Evolutionary conservation across 2,888 invertebrate species (phyloP), one percentile per base, ranked within the genome.

Genomic region (Chironomus tentans): DNA sequence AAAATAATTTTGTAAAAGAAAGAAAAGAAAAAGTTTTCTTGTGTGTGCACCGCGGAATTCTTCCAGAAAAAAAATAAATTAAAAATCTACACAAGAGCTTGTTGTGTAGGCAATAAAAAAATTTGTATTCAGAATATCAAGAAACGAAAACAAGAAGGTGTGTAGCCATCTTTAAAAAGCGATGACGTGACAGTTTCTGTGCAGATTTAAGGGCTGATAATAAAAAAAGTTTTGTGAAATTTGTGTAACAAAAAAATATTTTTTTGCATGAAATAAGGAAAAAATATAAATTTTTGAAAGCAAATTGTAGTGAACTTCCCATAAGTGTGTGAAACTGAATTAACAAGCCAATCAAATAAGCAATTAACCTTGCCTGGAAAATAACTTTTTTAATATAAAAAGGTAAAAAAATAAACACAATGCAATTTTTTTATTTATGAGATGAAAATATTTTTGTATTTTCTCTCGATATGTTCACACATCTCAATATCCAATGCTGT

Each of bases 121-220:
- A 71, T 10, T 71, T 7, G 15, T 72, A 72, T 48, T n/a, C 48
- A 61, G 13, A 38, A 38, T 38, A 38, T 28, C 28, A 28, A 28
- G 5, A 5, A 28, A 28, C n/a, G n/a, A n/a, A n/a, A n/a, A n/a
- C n/a, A 38, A 38, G 38, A 50, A 72, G 24, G 68, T 50, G 70
- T 70, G 72, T 61, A 72, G 72, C 72, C 72, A 72, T 72, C 72
- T 72, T 72, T 47, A 47, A 38, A n/a, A 46, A 61, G 21, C 61
- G 72, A 72, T 72, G 72, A 72, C 72, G 72, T 72, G 72, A 56
- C 72, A 69, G 21, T 46, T 38, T 56, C 15, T 62, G 62, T 62
- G 21, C 21, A 62, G 15, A 62, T 62, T 62, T 62, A 18, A 22
- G 12, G 15, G 22, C 21, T 62, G 15, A 62, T 56, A 56, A 50